Evolutionary conservation across 2,113 vertebrate species (phyloP).

Genomic region (Podarcis cretensis): DNA sequence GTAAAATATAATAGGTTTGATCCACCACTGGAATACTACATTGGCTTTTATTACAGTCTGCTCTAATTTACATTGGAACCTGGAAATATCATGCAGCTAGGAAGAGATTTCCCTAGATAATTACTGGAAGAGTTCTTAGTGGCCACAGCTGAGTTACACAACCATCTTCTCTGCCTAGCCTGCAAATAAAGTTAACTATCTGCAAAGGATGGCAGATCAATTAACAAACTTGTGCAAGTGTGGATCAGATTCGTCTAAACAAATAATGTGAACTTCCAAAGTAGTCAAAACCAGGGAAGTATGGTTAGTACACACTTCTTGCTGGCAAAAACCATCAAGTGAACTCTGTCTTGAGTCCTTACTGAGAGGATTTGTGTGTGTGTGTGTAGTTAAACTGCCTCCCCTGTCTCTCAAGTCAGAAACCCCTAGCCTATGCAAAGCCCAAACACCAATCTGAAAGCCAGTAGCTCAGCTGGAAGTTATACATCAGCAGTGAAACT

Average conservation of each 20-base stretch:
- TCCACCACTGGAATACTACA: neutral
- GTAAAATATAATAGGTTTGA: neutral
- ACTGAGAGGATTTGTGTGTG: neutral
- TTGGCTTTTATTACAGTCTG: neutral
- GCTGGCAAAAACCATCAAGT: neutral
- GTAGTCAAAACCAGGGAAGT: neutral
- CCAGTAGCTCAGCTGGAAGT: neutral
- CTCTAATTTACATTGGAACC: neutral
- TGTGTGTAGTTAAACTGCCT: neutral
- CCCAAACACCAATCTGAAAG: neutral
- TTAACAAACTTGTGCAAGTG: neutral
- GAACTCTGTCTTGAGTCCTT: neutral
- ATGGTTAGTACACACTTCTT: neutral
- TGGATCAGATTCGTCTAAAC: neutral
- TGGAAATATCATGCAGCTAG: neutral
- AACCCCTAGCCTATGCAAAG: neutral
- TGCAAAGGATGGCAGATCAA: neutral
- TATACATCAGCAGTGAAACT: neutral
- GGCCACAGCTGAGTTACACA: neutral
- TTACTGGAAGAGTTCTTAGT: neutral
- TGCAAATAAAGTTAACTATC: neutral
- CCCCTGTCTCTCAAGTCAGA: neutral
- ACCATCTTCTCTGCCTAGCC: neutral
- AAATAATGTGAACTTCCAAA: neutral
- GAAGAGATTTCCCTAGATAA: neutral